Evolutionary conservation across 2,113 vertebrate genomes (phyloP).

Genomic region (Anguilla japonica): DNA sequence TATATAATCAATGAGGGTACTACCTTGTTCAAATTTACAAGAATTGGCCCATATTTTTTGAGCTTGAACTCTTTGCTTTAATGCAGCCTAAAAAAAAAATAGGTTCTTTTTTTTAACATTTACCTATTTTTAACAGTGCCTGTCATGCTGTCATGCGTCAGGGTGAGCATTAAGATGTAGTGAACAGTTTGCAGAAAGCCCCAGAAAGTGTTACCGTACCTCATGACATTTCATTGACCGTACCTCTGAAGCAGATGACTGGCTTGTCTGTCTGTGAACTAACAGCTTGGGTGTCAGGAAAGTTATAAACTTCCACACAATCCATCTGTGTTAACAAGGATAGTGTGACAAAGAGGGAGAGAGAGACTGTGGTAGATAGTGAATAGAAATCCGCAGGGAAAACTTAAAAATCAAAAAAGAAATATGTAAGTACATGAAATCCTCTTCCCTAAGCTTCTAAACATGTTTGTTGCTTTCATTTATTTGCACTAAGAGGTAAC

Average conservation of each 20-base stretch:
- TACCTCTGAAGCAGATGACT: not conserved
- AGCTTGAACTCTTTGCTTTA: no score
- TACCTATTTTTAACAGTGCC: no score
- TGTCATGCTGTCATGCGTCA: no score
- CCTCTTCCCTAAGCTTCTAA: slow-evolving; percentile 13
- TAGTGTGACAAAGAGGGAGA: not conserved
- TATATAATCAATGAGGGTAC: no score
- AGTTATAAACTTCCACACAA: not conserved
- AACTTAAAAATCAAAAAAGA: not conserved
- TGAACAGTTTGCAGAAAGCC: not conserved
- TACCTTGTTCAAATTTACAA: no score
- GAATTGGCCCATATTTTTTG: no score
- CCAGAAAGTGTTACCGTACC: not conserved
- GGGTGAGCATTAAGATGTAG: no score
- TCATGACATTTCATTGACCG: not conserved
- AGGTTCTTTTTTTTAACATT: no score
- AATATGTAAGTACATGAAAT: slow-evolving; percentile 23
- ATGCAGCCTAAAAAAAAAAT: no score
- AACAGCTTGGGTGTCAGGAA: not conserved
- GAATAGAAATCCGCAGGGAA: not conserved
- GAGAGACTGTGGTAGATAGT: not conserved
- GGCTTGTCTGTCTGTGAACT: no score
- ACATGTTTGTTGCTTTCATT: slow-evolving; percentile 7
- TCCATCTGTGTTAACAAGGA: not conserved
- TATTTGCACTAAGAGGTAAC: slow-evolving; percentile 29